Evolutionary conservation across 2,797 vertebrate genomes (phyloP).

Genomic region (Micropoecilia bifurca): DNA sequence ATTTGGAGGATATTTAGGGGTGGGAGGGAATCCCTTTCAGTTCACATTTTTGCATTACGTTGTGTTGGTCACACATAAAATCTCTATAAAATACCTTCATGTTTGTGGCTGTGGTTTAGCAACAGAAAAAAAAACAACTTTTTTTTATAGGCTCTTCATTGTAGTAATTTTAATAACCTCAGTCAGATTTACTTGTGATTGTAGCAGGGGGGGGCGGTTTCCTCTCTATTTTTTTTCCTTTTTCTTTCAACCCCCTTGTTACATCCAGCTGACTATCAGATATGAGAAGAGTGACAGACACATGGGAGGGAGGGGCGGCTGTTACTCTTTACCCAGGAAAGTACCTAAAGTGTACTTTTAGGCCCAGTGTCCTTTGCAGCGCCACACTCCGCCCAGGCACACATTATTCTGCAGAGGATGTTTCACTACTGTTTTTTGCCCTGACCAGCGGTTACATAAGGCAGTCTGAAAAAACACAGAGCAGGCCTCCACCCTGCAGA

Average conservation of each 20-base stretch:
- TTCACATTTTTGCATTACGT: not conserved
- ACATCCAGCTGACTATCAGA: conserved; percentile 7
- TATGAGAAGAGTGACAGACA: conserved; percentile 32
- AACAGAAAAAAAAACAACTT: not conserved
- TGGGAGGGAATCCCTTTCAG: not conserved
- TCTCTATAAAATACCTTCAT: not conserved
- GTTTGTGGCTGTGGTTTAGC: not conserved
- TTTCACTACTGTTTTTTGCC: conserved; percentile 47
- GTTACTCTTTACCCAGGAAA: conserved; percentile 63
- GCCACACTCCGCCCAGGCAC: conserved; percentile 59
- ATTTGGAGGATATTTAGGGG: not conserved
- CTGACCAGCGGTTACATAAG: conserved; percentile 66
- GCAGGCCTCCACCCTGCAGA: conserved; percentile 61
- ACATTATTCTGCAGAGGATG: conserved; percentile 58
- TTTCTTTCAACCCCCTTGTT: conserved; percentile 6
- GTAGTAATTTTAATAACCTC: not conserved
- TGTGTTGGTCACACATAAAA: not conserved
- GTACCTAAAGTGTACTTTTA: conserved; percentile 70
- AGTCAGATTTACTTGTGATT: not conserved
- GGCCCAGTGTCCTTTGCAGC: conserved; percentile 43
- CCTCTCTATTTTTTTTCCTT: too few species aligned
- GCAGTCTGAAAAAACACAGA: conserved; percentile 22
- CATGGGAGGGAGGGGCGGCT: not conserved
- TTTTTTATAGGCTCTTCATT: not conserved
- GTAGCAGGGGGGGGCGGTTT: not conserved